Percentiles rank a stretch among this genome's conserved stretches.
These are phyloP conservation scores for Trissolcus basalis DNA, from an alignment of 1,140 invertebrate species.

Conservation along the genomic window DNA sequence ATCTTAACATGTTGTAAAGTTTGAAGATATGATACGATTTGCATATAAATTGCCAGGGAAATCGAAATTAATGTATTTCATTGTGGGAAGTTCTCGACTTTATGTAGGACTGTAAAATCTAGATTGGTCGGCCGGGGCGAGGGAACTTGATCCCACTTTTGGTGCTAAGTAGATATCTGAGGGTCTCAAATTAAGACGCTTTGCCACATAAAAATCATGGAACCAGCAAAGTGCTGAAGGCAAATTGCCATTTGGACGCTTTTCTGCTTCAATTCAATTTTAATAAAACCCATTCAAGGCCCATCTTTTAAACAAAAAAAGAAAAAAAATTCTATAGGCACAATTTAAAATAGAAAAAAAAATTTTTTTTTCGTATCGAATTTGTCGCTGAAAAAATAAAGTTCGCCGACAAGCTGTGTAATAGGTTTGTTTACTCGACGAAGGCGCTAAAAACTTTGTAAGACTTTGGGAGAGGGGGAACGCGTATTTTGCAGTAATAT, in stretches of 20 bases:
- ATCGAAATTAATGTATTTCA: constrained; percentile 51
- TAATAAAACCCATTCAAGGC: no score
- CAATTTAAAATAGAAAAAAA: no score
- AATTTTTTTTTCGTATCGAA: no score
- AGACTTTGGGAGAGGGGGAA: background rate
- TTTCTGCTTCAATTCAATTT: background rate
- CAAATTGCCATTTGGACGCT: background rate
- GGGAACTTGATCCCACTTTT: constrained; percentile 27
- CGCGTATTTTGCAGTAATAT: constrained; percentile 33
- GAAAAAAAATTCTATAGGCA: no score
- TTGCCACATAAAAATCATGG: constrained; percentile 1
- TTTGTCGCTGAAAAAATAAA: constrained; percentile 4
- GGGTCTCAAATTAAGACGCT: constrained; percentile 5
- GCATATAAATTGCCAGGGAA: constrained; percentile 41
- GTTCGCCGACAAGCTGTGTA: constrained; percentile 20
- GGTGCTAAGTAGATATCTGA: constrained; percentile 25
- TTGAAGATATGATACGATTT: constrained; percentile 34
- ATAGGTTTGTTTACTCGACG: constrained; percentile 37
- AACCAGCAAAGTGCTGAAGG: background rate
- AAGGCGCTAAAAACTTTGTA: constrained; percentile 28
- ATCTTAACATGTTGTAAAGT: constrained; percentile 25
- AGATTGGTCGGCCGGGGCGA: constrained; percentile 6
- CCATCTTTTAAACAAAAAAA: no score
- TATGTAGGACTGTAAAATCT: constrained; percentile 38
- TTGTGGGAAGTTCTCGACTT: constrained; percentile 26